Evolutionary conservation across 2,888 invertebrate genomes (phyloP), one percentile per base, ranked within the genome.

Genomic region (Stenolophus ochropezus): DNA sequence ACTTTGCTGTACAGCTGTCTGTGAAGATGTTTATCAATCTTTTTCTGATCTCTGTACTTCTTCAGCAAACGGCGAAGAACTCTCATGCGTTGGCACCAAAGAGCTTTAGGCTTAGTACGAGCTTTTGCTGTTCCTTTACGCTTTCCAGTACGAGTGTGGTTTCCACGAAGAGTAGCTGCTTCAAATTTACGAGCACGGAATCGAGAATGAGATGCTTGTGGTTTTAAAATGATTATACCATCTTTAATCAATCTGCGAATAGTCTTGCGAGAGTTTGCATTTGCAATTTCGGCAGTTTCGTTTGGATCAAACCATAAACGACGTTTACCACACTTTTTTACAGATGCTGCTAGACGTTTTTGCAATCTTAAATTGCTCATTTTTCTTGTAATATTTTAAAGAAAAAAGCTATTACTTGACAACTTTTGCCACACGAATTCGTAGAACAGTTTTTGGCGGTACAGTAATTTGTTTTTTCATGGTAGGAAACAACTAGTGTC

Each of bases 261-360:
- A 91, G 97, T 97, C 91, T 97, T 97, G 96, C 98, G 93, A 84
- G 98, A 98, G 90, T 98, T 99, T 85, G 98, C 98, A 90, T 98
- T 98, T 84, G 97, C 96, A 88, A 99, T 98, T 92, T 98, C 98
- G 90, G 96, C 97, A 88, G 96, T 96, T 93, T 99, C 99, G 92
- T 99, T 99, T 78, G 99, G 99, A 92, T 99, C 99, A 89, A 99
- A 92, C 99, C 99, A 99, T 84, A 98, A 97, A 91, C 98, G 98
- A 89, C 97, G 97, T 92, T 96, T 96, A 88, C 98, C 98, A 91
- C 98, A 98, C 92, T 97, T 93, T 93, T 98, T 95, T 86, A 99
- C 97, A 87, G 97, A 96, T 92, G 98, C 96, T 88, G 98, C 98
- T 86, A 99, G 94, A 93, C 98, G 95, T 94, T 98, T 98, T 91